Base-by-base conservation (phyloP, 2,113 vertebrate genomes). In the Nothoprocta pentlandii region DNA sequence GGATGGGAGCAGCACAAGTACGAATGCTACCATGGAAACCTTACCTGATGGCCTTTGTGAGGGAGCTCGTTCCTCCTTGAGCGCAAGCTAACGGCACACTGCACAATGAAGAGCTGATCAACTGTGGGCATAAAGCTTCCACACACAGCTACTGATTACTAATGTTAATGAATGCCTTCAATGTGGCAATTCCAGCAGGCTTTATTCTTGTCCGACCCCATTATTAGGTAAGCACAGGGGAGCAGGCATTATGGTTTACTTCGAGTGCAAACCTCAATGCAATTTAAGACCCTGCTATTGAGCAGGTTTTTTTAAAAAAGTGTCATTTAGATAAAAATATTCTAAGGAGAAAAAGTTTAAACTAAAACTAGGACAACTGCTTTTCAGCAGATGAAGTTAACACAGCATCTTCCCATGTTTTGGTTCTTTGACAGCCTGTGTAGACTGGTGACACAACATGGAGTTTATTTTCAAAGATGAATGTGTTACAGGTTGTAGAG, bases 1-100 rank as follows among this genome's bases (percentile, higher is more conserved):
- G 70, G 89, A 95, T 2, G 5, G 64, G 53, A 97, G 73, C 90
- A 95, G 92, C 87, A 96, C 96, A 97, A 85, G 95, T 89, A 96
- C 3, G 7, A 73, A 71, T 93, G 97, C 97, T 98, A 70, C 95
- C 95, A 97, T 98, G 97, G 98, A 97, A 97, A 98, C 97, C 86
- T 95, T 92, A 97, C 95, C 96, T 96, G 94, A 96, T 89, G 95
- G 96, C 88, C 93, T 96, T 97, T 96, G 97, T 95, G 70, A 89
- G 77, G 32, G 42, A 94, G 94, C 62, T 97, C 2, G 1, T 74
- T 96, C 87, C 81, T 93, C 58, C 92, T 87, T 90, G 76, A 97
- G 90, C 76, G 80, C 82, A 92, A 87, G 91, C 53, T 63, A 95
- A 91, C 86, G 86, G 4, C 6, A 91, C 5, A 70, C 53, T 2